Percentiles rank a stretch among this genome's conserved stretches.
Evolutionary conservation across 2,797 vertebrate species (phyloP).

Genomic region (Peromyscus melanophrys): DNA sequence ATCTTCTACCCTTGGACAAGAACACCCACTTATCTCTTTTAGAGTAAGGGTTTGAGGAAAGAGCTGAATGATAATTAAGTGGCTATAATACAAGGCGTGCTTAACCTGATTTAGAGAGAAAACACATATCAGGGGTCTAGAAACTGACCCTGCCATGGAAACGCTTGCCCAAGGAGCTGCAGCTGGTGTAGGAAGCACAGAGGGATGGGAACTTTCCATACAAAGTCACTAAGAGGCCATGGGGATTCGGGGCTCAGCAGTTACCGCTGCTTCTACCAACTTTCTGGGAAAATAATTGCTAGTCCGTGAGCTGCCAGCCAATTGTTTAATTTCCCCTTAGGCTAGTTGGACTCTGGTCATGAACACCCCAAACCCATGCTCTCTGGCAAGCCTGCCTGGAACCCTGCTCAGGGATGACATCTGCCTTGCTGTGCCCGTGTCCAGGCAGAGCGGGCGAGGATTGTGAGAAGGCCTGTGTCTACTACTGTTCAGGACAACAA

Average conservation of each 20-base stretch:
- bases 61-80: conserved; percentile 29
- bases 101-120: conserved; percentile 25
- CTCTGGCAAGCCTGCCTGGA: conserved; percentile 51
- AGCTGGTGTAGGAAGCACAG: neutral
- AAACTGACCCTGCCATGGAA: neutral
- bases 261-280: conserved; percentile 59
- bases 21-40: neutral
- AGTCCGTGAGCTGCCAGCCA: conserved; percentile 74
- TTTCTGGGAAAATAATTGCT: conserved; percentile 82
- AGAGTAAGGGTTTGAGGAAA: neutral
- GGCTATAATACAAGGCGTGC: neutral
- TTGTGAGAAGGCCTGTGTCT: neutral
- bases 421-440: neutral
- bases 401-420: neutral
- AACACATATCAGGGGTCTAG: neutral
- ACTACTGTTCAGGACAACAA: neutral
- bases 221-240: conserved; percentile 49
- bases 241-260: conserved; percentile 75
- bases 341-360: conserved; percentile 76
- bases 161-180: neutral
- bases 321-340: conserved; percentile 82
- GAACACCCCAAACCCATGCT: conserved; percentile 70
- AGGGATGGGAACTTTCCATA: conserved; percentile 19
- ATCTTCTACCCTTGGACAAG: neutral
- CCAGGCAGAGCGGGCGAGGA: neutral